Percentiles rank a stretch among this genome's conserved stretches.
phyloP scores from a whole-genome alignment of 1,140 invertebrate species.

The Maconellicoccus hirsutus region DNA sequence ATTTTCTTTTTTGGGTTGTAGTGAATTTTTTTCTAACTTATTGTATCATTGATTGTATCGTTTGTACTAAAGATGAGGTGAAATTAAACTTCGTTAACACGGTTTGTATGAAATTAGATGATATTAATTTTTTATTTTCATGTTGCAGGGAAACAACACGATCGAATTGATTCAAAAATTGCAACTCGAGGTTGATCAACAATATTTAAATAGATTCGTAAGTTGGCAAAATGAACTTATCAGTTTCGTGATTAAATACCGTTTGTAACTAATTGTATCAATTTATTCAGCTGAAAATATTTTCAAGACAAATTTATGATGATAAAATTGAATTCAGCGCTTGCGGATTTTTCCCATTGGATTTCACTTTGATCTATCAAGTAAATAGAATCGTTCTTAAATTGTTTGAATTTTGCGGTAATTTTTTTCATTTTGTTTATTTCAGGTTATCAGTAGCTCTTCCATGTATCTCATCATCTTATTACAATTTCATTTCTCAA shows the following conservation, averaged over 20 bases:
- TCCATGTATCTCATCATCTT: conserved; percentile 7
- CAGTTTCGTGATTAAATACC: too few species aligned
- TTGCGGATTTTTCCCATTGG: conserved; percentile 25
- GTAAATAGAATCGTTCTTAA: neutral
- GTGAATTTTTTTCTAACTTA: too few species aligned
- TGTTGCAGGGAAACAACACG: neutral
- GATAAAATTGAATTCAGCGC: conserved; percentile 24
- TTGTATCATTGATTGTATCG: too few species aligned
- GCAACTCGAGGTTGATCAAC: neutral
- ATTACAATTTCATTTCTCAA: conserved; percentile 5
- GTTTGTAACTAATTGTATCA: too few species aligned
- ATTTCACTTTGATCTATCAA: conserved; percentile 24
- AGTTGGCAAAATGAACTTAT: too few species aligned
- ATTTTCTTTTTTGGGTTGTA: too few species aligned
- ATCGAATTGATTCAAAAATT: neutral
- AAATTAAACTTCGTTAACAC: too few species aligned
- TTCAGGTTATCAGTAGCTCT: neutral
- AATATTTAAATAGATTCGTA: neutral
- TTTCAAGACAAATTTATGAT: conserved; percentile 22
- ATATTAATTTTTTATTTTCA: neutral
- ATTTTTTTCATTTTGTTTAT: neutral
- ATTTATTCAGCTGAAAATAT: conserved; percentile 19
- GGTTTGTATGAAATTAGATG: too few species aligned
- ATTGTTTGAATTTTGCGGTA: neutral
- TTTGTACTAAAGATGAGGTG: too few species aligned